These are phyloP conservation scores for Agonum fuliginosum DNA, from an alignment of 2,888 invertebrate genomes.

Conservation along the genomic window DNA sequence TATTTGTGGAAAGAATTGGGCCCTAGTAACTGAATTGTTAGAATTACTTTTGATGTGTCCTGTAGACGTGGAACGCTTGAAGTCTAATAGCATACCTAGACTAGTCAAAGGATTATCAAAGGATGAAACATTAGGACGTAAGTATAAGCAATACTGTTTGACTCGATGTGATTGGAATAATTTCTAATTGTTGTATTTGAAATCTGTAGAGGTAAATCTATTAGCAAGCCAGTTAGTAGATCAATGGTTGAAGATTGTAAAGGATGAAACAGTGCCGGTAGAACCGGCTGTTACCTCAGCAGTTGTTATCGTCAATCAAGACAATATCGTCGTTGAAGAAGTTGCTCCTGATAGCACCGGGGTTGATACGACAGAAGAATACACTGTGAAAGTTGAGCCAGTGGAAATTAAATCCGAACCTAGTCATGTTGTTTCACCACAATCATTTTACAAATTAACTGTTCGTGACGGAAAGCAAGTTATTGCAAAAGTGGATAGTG, in stretches of 20 bases:
- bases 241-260: constrained; percentile 92
- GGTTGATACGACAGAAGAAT: constrained; percentile 60
- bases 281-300: constrained; percentile 50
- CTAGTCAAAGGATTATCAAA: constrained; percentile 91
- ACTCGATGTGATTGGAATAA: background rate
- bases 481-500: constrained; percentile 76
- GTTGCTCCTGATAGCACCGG: constrained; percentile 60
- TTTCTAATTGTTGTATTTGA: constrained; percentile 35
- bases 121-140: constrained; percentile 87
- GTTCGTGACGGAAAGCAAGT: constrained; percentile 84
- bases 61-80: constrained; percentile 91
- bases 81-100: constrained; percentile 94
- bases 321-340: constrained; percentile 51
- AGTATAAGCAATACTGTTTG: constrained; percentile 68
- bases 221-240: constrained; percentile 89
- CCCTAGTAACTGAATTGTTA: constrained; percentile 89
- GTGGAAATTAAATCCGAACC: constrained; percentile 60
- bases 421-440: constrained; percentile 64
- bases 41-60: constrained; percentile 90
- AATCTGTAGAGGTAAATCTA: constrained; percentile 82
- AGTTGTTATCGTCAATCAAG: constrained; percentile 56
- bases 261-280: constrained; percentile 76
- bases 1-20: constrained; percentile 88
- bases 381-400: constrained; percentile 62
- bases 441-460: constrained; percentile 77